Evolutionary conservation across 2,797 vertebrate genomes (phyloP), one percentile per base, ranked within the genome.

Genomic region (Argya squamiceps): DNA sequence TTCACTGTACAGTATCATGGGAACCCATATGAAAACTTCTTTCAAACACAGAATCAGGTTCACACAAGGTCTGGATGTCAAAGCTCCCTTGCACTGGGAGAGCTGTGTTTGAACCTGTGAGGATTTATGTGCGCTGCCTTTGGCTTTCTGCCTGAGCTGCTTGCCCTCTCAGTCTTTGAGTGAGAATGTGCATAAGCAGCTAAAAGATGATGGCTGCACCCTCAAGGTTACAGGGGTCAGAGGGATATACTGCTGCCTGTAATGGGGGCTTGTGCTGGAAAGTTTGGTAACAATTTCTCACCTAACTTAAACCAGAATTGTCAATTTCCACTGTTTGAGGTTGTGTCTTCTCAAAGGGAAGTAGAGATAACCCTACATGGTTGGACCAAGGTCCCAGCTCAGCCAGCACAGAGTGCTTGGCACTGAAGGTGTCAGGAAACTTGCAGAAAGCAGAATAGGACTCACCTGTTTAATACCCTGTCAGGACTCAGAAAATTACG

Each of bases 311-410:
- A 13, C 18, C 15, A 55, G 43, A 82, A 73, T 9, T 65, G 14
- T 71, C 37, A 32, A 62, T 41, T 62, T 76, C 27, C 21, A 46
- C 6, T 62, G 9, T 58, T 43, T 62, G 68, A 65, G 24, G 20
- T 13, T 59, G 7, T 65, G 27, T 34, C 24, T 71, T 73, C 59
- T 37, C 34, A 29, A 81, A 47, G 39, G 62, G 12, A 32, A 4
- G 8, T 15, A 21, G 19, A 39, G 53, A 24, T 60, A 53, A 36
- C 30, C 15, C 12, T 26, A 0, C 2, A 0, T 2, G 12, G 27
- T 12, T 36, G 43, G 65, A 46, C 5, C 17, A 3, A 62, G 24
- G 24, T 62, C 32, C 13, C 30, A 39, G 26, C 0, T 7, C 49
- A 52, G 41, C 20, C 62, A 85, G 53, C 20, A 23, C 10, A 6